Evolutionary conservation across 1,140 invertebrate species (phyloP), one percentile per base, ranked within the genome.

Genomic region (Periplaneta americana): DNA sequence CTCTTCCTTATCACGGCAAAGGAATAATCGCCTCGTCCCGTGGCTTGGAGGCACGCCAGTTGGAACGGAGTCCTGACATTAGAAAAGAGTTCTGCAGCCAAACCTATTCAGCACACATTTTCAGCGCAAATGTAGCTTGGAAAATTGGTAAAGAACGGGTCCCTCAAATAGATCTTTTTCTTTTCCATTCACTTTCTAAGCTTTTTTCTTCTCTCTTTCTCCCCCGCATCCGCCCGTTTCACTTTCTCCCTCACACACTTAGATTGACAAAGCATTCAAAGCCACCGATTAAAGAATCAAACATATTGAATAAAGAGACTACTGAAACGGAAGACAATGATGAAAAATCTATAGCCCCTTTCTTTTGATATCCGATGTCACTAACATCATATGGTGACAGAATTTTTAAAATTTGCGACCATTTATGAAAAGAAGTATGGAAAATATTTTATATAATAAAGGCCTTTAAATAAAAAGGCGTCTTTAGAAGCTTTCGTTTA

Each of bases 41-140:
- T 34, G 66, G 66, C 57, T 75, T 80, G 80, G 80, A 80, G 32
- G 17, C 34, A 22, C 18, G 80, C 80, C 80, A 80, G 80, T 31
- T 80, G 80, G 80, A 80, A 75, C 37, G 17, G 34, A 15, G 4
- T 37, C 77, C 36, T 28, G 1, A n/a, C 80, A 80, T 80, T 75
- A 74, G 32, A 80, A 35, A 80, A 80, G 33, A 17, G 80, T 74
- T 34, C 57, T 11, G 34, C 57, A 80, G 80, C 80, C 80, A 80
- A 80, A 80, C 18, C 80, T 48, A 80, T 80, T 80, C 80, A 75
- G 57, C 80, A 80, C 80, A 80, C 80, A 80, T 80, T 75, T 75
- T 37, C 35, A 37, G 80, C 57, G 80, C 80, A 80, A 80, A 80
- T 80, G 80, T 80, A 80, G 80, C 80, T 80, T 80, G 57, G 48